Evolutionary conservation across 1,140 invertebrate genomes (phyloP), one percentile per base, ranked within the genome.

Genomic region (Chlorops oryzae): DNA sequence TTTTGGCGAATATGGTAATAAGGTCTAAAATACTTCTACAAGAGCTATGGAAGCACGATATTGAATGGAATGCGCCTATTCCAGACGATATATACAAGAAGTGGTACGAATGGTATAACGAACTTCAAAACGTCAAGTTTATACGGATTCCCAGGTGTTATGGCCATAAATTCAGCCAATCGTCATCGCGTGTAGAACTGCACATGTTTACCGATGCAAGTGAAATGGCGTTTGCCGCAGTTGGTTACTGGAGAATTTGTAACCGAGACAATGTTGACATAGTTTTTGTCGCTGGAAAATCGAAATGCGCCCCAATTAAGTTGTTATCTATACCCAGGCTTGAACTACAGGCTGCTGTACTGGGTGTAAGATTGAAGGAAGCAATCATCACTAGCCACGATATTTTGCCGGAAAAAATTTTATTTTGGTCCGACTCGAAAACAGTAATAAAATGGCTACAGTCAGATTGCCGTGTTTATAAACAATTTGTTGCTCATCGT

Each of bases 401-500:
- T 2, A 21, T 56, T 3, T 15, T 32, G 18, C 25, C 55, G 1
- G 13, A 24, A 3, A 34, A 40, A n/a, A 53, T 52, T 13, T 39
- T 51, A n/a, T 57, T 57, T 34, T 74, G 63, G 64, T 57, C 57
- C 0, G 72, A 75, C 54, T 70, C 69, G 0, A 56, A 38, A 7
- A 61, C 62, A 3, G 61, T 65, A 1, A 24, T 74, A 3, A 5
- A 24, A 5, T 73, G 72, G 67, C 54, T 74, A 3, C 32, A 38
- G n/a, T 51, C 50, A 5, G 37, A 52, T 6, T 44, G 58, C 0
- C 13, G 59, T 5, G 35, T 48, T 2, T 72, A 63, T 49, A 70
- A 74, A 54, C 50, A 56, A 1, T 77, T 71, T 52, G 65, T 74
- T 0, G 62, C 66, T 0, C 68, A 75, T 51, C 43, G 73, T 9